These are phyloP conservation scores for Montipora efflorescens DNA, from an alignment of 64 coral and sea anemone genomes.

Conservation along the genomic window DNA sequence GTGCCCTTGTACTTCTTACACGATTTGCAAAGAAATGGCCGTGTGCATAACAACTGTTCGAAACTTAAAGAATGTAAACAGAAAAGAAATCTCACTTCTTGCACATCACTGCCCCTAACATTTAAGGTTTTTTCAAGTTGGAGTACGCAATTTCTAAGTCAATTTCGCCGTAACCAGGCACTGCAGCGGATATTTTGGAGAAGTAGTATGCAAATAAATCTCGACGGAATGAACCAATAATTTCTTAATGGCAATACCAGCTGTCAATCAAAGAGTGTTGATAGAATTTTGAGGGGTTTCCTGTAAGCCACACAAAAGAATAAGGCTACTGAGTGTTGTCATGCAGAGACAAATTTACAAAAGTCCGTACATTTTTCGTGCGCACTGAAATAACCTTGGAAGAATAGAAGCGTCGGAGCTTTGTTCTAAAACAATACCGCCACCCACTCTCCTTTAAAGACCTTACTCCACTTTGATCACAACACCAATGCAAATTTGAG, in stretches of 20 bases:
- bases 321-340: slow-evolving; percentile 22
- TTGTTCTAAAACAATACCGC: slow-evolving; percentile 54
- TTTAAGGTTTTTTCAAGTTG: not conserved
- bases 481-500: slow-evolving; percentile 37
- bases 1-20: too few relatives aligned
- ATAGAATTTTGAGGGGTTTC: slow-evolving; percentile 79
- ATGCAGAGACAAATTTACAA: slow-evolving; percentile 39
- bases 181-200: not conserved
- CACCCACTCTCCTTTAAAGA: slow-evolving; percentile 7
- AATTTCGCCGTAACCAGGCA: not conserved
- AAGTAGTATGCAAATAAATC: not conserved
- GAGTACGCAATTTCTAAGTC: not conserved
- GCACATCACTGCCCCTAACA: too few relatives aligned
- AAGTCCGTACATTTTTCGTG: slow-evolving; percentile 18
- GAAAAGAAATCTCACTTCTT: too few relatives aligned
- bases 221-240: slow-evolving; percentile 17
- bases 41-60: too few relatives aligned
- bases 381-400: not conserved
- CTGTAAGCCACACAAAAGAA: slow-evolving; percentile 52
- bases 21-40: too few relatives aligned
- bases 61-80: too few relatives aligned
- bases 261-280: slow-evolving; percentile 71
- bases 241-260: slow-evolving; percentile 10
- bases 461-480: not conserved
- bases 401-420: slow-evolving; percentile 11